phyloP scores from a whole-genome alignment of 2,113 vertebrate species.

The Limanda limanda region DNA sequence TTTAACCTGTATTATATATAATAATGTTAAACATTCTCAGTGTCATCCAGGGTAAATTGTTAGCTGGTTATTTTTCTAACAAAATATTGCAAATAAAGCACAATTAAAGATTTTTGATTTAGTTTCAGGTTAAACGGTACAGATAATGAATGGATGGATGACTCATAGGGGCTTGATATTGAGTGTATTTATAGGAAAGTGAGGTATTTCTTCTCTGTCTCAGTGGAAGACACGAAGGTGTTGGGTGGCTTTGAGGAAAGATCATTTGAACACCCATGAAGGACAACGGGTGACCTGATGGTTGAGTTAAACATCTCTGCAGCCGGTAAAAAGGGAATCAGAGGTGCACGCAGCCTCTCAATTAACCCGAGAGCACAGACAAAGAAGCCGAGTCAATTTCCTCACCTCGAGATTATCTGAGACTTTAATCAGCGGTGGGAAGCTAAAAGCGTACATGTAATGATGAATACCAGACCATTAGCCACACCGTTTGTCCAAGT shows the following conservation, averaged over 20 bases:
- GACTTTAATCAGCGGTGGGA: conserved; percentile 41
- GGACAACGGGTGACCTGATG: not conserved
- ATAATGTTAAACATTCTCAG: too few species aligned
- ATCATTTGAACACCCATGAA: not conserved
- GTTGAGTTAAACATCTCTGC: not conserved
- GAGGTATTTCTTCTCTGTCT: not conserved
- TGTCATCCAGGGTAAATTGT: too few species aligned
- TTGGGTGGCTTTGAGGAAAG: not conserved
- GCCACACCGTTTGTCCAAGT: not conserved
- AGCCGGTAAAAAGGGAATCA: not conserved
- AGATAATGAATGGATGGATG: too few species aligned
- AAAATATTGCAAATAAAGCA: too few species aligned
- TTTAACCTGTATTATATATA: too few species aligned
- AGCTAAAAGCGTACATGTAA: conserved; percentile 24
- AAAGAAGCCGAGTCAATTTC: conserved; percentile 24
- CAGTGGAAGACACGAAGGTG: not conserved
- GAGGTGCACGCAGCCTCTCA: conserved; percentile 6
- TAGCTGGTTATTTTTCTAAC: too few species aligned
- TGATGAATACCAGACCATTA: conserved; percentile 48
- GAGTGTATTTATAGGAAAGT: too few species aligned
- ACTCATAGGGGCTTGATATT: too few species aligned
- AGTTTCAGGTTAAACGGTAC: too few species aligned
- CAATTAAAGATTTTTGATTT: too few species aligned
- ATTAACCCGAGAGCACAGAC: conserved; percentile 23
- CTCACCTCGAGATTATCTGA: conserved; percentile 33